Percentiles rank a stretch among this genome's conserved stretches.
Conservation (phyloP, 2,113 vertebrate species). For the Oryzias javanicus region DNA sequence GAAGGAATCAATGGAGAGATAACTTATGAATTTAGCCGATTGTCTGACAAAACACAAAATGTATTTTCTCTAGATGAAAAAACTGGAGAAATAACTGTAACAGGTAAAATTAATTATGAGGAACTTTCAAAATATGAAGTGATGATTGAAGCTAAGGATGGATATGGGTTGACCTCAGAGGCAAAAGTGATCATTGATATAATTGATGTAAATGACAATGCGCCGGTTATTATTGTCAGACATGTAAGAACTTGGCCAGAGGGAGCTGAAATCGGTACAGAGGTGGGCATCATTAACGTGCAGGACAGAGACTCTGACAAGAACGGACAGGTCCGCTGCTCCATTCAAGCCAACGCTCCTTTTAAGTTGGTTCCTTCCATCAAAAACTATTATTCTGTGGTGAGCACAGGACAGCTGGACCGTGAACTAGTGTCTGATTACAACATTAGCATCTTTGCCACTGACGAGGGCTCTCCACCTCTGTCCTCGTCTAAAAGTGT, state of each 20-base stretch:
- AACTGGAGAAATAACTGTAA: constrained; percentile 45
- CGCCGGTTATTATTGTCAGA: constrained; percentile 63
- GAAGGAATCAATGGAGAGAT: constrained; percentile 62
- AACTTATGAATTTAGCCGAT: constrained; percentile 44
- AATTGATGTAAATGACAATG: constrained; percentile 80
- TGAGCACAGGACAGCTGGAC: too few relatives aligned
- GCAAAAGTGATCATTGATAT: constrained; percentile 69
- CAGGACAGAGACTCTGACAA: constrained; percentile 74
- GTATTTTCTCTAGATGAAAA: constrained; percentile 34
- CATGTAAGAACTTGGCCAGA: too few relatives aligned
- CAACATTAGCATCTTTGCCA: too few relatives aligned
- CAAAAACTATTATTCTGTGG: too few relatives aligned
- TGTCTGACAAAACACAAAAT: constrained; percentile 26
- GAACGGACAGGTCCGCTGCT: constrained; percentile 71
- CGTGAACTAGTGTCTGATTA: too few relatives aligned
- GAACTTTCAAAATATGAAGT: constrained; percentile 39
- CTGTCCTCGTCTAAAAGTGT: too few relatives aligned
- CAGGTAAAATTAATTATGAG: constrained; percentile 51
- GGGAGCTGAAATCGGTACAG: constrained; percentile 69
- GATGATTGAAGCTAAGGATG: constrained; percentile 71
- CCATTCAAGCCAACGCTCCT: constrained; percentile 57
- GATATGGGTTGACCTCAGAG: constrained; percentile 61
- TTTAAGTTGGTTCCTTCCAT: constrained; percentile 52
- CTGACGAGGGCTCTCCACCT: too few relatives aligned
- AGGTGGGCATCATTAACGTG: constrained; percentile 78